Conservation (phyloP, 2,797 vertebrate species). For the Glossophaga mutica region DNA sequence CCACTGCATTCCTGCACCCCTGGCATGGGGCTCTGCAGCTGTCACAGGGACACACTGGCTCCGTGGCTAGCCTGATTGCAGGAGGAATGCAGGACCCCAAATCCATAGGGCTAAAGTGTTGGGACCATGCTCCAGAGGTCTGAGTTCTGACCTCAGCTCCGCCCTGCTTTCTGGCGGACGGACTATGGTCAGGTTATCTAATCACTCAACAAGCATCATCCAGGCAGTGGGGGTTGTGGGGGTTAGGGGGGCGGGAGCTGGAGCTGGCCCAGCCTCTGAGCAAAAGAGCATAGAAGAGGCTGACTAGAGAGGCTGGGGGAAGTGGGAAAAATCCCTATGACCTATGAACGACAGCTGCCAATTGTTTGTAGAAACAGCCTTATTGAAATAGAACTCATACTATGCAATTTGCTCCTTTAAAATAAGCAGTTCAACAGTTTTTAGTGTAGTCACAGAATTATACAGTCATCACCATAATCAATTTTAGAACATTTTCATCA, state of each 20-base stretch:
- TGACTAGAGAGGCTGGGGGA: not conserved
- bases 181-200: not conserved
- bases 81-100: not conserved
- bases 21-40: not conserved
- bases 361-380: not conserved
- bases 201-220: not conserved
- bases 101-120: not conserved
- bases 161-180: not conserved
- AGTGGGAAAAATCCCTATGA: not conserved
- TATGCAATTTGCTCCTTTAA: not conserved
- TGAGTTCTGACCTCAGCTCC: not conserved
- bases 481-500: not conserved
- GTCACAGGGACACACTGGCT: not conserved
- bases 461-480: fast-evolving
- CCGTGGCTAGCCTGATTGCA: not conserved
- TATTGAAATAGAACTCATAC: not conserved
- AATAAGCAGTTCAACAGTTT: not conserved
- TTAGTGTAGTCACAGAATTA: not conserved
- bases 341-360: not conserved
- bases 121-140: not conserved
- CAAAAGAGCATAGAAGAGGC: not conserved
- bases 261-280: not conserved
- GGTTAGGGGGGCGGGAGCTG: not conserved
- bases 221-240: too few species aligned
- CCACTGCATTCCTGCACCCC: not conserved